Base-by-base conservation (phyloP, 35 echinoderm and acorn worm genomes). In the Ophiothrix spiculata region DNA sequence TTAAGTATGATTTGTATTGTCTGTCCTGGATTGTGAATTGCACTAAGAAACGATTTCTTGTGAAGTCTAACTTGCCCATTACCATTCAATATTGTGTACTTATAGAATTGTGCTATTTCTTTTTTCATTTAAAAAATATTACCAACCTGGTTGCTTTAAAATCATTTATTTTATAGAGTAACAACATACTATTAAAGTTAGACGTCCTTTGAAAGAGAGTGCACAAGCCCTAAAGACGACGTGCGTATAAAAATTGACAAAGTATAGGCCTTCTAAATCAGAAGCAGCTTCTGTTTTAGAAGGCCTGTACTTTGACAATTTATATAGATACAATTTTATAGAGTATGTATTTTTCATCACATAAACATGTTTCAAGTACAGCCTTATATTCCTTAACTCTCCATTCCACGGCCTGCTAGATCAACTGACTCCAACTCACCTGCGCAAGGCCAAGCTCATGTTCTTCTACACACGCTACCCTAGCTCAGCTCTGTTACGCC, bases 361-460 rank as follows among this genome's bases (percentile, higher is more conserved):
- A 10, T 49, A 49, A 49, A 49, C 42, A 49, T 49, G 42, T 10
- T 49, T 49, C 29, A 28, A 69, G n/a, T n/a, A n/a, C n/a, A n/a
- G n/a, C n/a, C n/a, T n/a, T n/a, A n/a, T n/a, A n/a, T n/a, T n/a
- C 92, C 92, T 94, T 94, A 87, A 94, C 88, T 81, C 1, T 78
- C 1, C 56, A 15, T 14, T 76, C 40, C 79, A 97, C 94, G 88
- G 80, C 75, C 81, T 98, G 35, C 91, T 88, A 23, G 77, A 82
- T 12, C 93, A 91, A 4, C 89, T 98, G 77, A 98, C 95, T 17
- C 95, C 95, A 8, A 91, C 95, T 56, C 95, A 98, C 79, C 81
- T 98, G 54, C 88, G 92, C 33, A 98, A 98, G 54, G 95, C 95
- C 77, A 98, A 98, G 79, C 86, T 98, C 15, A 98, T 98, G 95